phyloP scores from a whole-genome alignment of 2,797 vertebrate genomes.

The Parauchenoglanis punctatus region DNA sequence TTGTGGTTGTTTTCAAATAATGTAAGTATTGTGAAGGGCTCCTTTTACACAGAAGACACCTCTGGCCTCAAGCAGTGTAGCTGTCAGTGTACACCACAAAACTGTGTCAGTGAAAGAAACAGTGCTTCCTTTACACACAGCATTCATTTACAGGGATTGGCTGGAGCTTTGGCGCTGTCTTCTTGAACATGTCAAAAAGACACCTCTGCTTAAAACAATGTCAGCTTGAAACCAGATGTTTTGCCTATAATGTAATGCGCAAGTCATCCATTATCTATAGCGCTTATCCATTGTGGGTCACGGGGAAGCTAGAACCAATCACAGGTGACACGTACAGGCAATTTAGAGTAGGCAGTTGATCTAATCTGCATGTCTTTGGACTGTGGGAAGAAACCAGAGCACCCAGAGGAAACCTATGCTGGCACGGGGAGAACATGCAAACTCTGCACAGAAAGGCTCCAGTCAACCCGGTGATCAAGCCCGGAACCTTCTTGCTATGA shows the following conservation, averaged over 20 bases:
- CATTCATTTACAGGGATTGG: neutral
- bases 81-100: neutral
- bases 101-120: neutral
- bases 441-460: too few species aligned
- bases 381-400: too few species aligned
- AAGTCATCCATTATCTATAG: neutral
- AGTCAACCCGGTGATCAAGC: too few species aligned
- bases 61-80: slow-evolving; percentile 35
- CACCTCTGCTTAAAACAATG: neutral
- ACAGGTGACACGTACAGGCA: too few species aligned
- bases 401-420: too few species aligned
- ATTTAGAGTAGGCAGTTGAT: too few species aligned
- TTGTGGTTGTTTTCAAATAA: neutral
- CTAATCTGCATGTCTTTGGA: too few species aligned
- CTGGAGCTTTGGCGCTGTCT: slow-evolving; percentile 37
- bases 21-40: neutral
- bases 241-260: neutral
- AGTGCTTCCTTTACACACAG: neutral
- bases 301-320: too few species aligned
- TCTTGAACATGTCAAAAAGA: slow-evolving; percentile 18
- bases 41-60: neutral
- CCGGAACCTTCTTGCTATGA: too few species aligned
- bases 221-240: neutral
- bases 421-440: too few species aligned
- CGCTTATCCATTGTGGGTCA: too few species aligned